Evolutionary conservation across 1,140 invertebrate genomes (phyloP).

Genomic region (Drosophila biarmipes): DNA sequence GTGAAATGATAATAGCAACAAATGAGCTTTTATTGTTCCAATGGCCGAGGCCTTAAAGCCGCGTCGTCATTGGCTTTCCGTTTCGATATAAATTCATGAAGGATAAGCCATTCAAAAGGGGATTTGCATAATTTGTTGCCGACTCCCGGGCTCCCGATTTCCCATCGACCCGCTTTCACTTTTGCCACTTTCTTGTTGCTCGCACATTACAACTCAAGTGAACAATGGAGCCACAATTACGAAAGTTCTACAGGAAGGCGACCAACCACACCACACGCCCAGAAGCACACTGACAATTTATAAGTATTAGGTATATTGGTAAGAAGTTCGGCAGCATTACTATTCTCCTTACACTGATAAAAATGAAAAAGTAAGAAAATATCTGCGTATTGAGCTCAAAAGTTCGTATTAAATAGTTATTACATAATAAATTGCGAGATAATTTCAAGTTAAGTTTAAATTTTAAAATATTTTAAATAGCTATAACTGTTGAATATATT

Average conservation of each 20-base stretch:
- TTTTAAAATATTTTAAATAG: no score
- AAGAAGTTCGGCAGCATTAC: no score
- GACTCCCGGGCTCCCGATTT: conserved; percentile 22
- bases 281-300: not conserved
- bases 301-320: no score
- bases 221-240: conserved; percentile 59
- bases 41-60: conserved; percentile 60
- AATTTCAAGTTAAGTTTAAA: no score
- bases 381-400: no score
- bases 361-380: no score
- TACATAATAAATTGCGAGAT: no score
- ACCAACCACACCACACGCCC: conserved; percentile 1
- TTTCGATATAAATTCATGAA: conserved; percentile 82
- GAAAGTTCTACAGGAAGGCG: conserved; percentile 38
- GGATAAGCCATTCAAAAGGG: conserved; percentile 74
- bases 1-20: conserved; percentile 82
- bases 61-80: conserved; percentile 62
- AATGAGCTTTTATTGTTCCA: conserved; percentile 82
- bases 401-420: no score
- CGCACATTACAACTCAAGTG: conserved; percentile 42
- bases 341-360: no score
- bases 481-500: no score
- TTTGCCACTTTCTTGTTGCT: conserved; percentile 27
- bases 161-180: conserved; percentile 6
- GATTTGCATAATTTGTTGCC: conserved; percentile 76